Percentiles rank a stretch among this genome's conserved stretches.
Evolutionary conservation across 2,888 invertebrate species (phyloP).

Genomic region (Punctoribates punctum): DNA sequence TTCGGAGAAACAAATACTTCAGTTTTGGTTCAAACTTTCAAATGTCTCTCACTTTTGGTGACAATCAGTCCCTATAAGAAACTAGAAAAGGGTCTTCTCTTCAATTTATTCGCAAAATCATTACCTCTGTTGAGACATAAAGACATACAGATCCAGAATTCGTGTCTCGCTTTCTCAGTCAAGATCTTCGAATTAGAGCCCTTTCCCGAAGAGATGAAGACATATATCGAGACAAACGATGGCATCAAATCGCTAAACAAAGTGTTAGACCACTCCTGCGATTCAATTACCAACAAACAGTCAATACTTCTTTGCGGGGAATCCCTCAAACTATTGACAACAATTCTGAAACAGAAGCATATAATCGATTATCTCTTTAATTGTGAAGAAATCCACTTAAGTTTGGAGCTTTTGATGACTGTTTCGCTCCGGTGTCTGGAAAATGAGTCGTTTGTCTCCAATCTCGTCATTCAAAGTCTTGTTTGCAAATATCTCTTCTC

Average conservation of each 20-base stretch:
- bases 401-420: background rate
- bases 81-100: slow-evolving; percentile 18
- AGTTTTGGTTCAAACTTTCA: slow-evolving; percentile 22
- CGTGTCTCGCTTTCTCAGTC: slow-evolving; percentile 30
- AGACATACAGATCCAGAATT: slow-evolving; percentile 40
- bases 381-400: background rate
- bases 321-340: slow-evolving; percentile 39
- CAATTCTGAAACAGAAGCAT: slow-evolving; percentile 33
- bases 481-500: slow-evolving; percentile 33
- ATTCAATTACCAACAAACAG: slow-evolving; percentile 18
- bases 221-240: background rate
- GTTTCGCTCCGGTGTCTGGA: background rate
- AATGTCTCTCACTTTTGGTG: slow-evolving; percentile 26
- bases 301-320: slow-evolving; percentile 38
- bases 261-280: slow-evolving; percentile 26
- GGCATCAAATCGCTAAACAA: slow-evolving; percentile 10
- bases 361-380: slow-evolving; percentile 23
- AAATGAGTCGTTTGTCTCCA: slow-evolving; percentile 22
- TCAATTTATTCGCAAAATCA: slow-evolving; percentile 28
- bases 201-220: slow-evolving; percentile 11
- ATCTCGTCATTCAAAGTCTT: slow-evolving; percentile 36
- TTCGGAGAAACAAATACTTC: slow-evolving; percentile 17
- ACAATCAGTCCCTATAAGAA: slow-evolving; percentile 37
- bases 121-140: slow-evolving; percentile 36
- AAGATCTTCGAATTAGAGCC: slow-evolving; percentile 30